These are phyloP conservation scores for Cyclophora punctaria DNA, from an alignment of 2,888 invertebrate genomes.

Conservation along the genomic window DNA sequence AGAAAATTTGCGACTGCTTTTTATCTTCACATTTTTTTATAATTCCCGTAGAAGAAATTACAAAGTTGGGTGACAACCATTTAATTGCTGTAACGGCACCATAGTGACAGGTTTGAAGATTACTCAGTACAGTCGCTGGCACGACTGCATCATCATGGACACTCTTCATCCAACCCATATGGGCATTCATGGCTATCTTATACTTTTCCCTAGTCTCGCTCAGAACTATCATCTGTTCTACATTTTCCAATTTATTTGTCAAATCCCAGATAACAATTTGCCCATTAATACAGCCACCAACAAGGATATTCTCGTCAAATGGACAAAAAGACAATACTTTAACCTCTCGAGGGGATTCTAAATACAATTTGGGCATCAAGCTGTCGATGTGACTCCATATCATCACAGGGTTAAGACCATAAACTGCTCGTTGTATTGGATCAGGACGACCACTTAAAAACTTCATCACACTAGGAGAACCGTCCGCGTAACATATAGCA, in stretches of 20 bases:
- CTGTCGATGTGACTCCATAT: constrained; percentile 85
- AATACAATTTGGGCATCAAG: constrained; percentile 79
- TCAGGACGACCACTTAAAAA: constrained; percentile 52
- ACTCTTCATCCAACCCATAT: constrained; percentile 82
- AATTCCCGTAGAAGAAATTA: constrained; percentile 77
- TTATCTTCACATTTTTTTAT: constrained; percentile 33
- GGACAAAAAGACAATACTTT: constrained; percentile 80
- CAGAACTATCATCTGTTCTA: constrained; percentile 77
- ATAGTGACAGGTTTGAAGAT: constrained; percentile 77
- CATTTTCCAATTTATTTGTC: constrained; percentile 75
- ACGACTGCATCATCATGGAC: constrained; percentile 75
- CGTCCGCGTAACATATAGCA: constrained; percentile 79
- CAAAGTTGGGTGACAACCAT: constrained; percentile 80
- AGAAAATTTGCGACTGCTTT: constrained; percentile 74
- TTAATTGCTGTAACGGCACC: constrained; percentile 78
- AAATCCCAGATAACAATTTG: constrained; percentile 83
- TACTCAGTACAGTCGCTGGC: constrained; percentile 76
- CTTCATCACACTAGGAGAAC: constrained; percentile 65
- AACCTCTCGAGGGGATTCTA: constrained; percentile 80
- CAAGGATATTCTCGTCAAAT: constrained; percentile 78
- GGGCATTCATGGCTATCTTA: constrained; percentile 73
- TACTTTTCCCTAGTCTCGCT: constrained; percentile 79
- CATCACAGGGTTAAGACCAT: constrained; percentile 79
- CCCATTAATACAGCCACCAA: constrained; percentile 84
- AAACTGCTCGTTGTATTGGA: constrained; percentile 71